These are phyloP conservation scores for Oreochromis mossambicus DNA, from an alignment of 2,797 vertebrate species.

Conservation along the genomic window DNA sequence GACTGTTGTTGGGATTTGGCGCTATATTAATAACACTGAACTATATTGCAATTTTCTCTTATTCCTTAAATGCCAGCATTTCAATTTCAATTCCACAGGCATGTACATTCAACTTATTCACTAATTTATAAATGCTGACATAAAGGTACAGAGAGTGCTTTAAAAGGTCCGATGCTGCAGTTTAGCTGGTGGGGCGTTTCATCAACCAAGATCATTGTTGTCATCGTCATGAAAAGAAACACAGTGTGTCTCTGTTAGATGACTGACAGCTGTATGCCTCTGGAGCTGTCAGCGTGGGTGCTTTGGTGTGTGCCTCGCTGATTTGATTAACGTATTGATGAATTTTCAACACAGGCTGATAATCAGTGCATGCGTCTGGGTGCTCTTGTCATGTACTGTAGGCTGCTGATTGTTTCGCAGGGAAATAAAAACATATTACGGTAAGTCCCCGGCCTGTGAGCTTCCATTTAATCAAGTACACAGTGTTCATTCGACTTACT, in stretches of 20 bases:
- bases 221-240: background rate
- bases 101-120: rapidly evolving
- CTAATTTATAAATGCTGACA: background rate
- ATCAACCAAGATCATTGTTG: background rate
- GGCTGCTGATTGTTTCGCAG: background rate
- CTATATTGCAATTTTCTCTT: background rate
- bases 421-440: background rate
- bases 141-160: background rate
- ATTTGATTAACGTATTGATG: constrained; percentile 41
- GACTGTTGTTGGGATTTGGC: background rate
- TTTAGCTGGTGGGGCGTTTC: background rate
- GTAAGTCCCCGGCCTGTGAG: background rate
- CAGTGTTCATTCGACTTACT: background rate
- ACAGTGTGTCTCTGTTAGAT: background rate
- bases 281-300: constrained; percentile 21
- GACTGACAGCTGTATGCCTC: constrained; percentile 14
- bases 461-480: constrained; percentile 19
- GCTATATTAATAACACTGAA: background rate
- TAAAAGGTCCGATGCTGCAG: background rate
- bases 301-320: constrained; percentile 4
- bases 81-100: background rate
- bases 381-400: background rate
- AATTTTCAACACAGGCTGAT: constrained; percentile 1
- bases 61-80: background rate
- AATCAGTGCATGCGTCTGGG: background rate